Conservation (phyloP, 37 sponge, comb jelly and placozoan genomes). For the Aphrocallistes beatrix region DNA sequence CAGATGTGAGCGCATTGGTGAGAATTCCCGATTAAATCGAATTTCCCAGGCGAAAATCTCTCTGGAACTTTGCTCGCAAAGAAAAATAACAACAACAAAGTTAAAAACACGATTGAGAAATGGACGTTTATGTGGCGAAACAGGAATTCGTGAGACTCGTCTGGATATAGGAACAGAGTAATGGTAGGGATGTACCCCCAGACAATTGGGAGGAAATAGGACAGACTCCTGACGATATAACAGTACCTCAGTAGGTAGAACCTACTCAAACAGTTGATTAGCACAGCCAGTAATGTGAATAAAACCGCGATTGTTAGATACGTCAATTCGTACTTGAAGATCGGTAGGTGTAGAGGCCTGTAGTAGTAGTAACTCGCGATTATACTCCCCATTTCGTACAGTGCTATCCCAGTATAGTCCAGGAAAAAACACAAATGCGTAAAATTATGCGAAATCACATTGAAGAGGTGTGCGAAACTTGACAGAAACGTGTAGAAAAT, state of each 20-base stretch:
- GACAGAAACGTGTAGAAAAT: conserved; percentile 41
- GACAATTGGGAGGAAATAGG: conserved; percentile 27
- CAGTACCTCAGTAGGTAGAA: conserved; percentile 40
- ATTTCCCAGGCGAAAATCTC: conserved; percentile 55
- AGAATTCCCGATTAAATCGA: conserved; percentile 59
- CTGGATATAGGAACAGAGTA: not conserved
- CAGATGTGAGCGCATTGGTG: conserved; percentile 71
- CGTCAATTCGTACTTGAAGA: conserved; percentile 9
- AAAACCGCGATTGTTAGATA: not conserved
- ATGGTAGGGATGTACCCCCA: conserved; percentile 17
- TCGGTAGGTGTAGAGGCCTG: not conserved
- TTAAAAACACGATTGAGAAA: not conserved
- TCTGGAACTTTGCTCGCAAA: conserved; percentile 78
- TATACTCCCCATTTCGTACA: conserved; percentile 34
- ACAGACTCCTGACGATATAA: conserved; percentile 24
- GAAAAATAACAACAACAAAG: conserved; percentile 24
- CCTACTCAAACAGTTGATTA: conserved; percentile 28
- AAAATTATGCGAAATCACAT: conserved; percentile 18
- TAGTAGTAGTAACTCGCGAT: conserved; percentile 37
- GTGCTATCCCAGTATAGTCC: conserved; percentile 59
- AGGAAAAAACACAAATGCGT: conserved; percentile 48
- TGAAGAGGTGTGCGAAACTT: conserved; percentile 55
- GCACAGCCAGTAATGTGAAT: conserved; percentile 20
- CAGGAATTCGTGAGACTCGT: not conserved
- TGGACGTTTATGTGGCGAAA: not conserved